Percentiles rank a stretch among this genome's conserved stretches.
Conservation (phyloP, 1,140 invertebrate genomes). For the Conus ventricosus region DNA sequence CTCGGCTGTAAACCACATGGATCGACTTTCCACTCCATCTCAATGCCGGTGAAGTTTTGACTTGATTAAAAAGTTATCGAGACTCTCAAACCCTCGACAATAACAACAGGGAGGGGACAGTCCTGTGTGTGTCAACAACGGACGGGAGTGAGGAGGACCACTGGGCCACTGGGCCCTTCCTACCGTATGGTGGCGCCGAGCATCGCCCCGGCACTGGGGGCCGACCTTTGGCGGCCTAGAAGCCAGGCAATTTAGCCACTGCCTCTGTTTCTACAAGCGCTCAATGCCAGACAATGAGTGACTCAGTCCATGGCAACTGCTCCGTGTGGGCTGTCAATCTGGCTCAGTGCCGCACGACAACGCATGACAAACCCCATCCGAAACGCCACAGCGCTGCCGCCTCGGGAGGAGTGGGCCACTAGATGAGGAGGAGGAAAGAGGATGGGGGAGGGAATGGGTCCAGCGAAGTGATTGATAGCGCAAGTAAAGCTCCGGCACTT, state of each 20-base stretch:
- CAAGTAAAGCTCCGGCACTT: constrained; percentile 8
- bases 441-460: not conserved
- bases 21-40: no score
- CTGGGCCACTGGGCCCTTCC: no score
- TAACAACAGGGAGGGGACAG: no score
- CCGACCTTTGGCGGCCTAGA: not conserved
- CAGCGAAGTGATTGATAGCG: not conserved
- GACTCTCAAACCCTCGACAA: no score
- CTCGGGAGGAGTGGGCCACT: no score
- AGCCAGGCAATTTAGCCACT: not conserved
- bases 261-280: not conserved
- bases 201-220: no score
- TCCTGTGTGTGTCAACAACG: no score
- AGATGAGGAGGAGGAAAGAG: not conserved
- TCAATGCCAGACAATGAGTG: constrained; percentile 7
- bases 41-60: no score
- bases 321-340: not conserved
- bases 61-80: no score
- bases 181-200: no score
- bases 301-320: constrained; percentile 8
- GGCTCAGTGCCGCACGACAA: not conserved
- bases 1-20: no score
- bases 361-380: not conserved
- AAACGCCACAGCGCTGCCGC: not conserved
- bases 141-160: no score